Evolutionary conservation across 2,797 vertebrate genomes (phyloP).

Genomic region (Propithecus perrieri): DNA sequence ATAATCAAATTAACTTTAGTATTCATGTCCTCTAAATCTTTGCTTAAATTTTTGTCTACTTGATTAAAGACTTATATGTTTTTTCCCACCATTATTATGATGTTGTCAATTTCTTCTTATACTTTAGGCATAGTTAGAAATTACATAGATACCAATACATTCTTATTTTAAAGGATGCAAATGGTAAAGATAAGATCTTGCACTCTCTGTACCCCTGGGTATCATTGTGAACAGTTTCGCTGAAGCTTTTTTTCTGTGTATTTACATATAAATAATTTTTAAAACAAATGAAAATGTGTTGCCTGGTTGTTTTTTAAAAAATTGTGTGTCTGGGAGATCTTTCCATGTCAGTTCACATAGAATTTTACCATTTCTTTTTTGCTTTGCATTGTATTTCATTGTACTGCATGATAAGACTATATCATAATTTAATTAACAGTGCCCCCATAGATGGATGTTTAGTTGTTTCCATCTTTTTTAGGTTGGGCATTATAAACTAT

Average conservation of each 20-base stretch:
- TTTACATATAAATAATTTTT: neutral
- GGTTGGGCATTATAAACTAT: neutral
- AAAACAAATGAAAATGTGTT: neutral
- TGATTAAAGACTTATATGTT: neutral
- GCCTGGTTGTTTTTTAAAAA: neutral
- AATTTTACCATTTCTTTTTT: neutral
- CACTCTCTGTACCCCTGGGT: neutral
- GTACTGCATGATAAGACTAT: neutral
- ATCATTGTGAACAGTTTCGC: neutral
- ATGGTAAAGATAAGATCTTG: neutral
- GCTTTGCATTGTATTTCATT: neutral
- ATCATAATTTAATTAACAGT: neutral
- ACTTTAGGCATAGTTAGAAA: neutral
- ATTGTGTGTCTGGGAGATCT: neutral
- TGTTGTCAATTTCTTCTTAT: neutral
- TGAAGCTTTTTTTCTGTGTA: neutral
- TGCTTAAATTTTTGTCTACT: neutral
- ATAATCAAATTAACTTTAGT: neutral
- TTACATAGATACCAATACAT: neutral
- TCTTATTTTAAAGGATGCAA: slow-evolving; percentile 14
- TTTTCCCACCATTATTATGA: neutral
- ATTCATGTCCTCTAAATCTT: neutral
- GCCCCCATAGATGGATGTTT: neutral
- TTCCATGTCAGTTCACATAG: neutral
- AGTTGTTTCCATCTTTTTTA: neutral